These are phyloP conservation scores for Neelides sp. DNA, from an alignment of 1,140 invertebrate genomes.

Conservation along the genomic window DNA sequence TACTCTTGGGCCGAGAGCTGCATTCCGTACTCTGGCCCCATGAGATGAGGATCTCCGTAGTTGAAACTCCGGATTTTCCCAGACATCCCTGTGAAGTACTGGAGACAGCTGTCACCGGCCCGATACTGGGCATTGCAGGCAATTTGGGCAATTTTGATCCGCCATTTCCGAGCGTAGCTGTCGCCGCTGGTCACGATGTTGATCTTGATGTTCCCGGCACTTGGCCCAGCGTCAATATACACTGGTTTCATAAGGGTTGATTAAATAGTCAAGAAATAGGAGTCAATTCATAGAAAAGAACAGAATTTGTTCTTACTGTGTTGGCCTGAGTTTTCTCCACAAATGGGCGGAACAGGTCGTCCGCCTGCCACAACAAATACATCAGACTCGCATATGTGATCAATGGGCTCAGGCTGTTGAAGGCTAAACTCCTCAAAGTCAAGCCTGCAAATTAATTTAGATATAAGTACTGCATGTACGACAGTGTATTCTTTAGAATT, in stretches of 20 bases:
- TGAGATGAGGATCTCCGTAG: slow-evolving; percentile 34
- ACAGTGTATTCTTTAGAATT: not conserved
- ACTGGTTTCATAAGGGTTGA: slow-evolving; percentile 16
- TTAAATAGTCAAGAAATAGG: too few species aligned
- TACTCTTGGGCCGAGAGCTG: slow-evolving; percentile 33
- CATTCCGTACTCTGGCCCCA: slow-evolving; percentile 19
- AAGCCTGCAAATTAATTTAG: slow-evolving; percentile 17
- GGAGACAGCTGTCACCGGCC: slow-evolving; percentile 50
- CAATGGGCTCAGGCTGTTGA: slow-evolving; percentile 31
- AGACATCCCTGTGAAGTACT: slow-evolving; percentile 31
- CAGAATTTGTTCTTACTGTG: slow-evolving; percentile 30
- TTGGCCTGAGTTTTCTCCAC: slow-evolving; percentile 33
- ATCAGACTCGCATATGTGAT: slow-evolving; percentile 32
- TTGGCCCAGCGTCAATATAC: slow-evolving; percentile 34
- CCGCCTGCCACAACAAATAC: slow-evolving; percentile 31
- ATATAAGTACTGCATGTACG: not conserved
- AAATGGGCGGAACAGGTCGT: slow-evolving; percentile 31
- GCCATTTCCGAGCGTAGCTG: slow-evolving; percentile 28
- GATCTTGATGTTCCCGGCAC: slow-evolving; percentile 44
- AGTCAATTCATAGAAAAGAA: too few species aligned
- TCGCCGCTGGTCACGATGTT: slow-evolving; percentile 31
- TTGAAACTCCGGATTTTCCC: slow-evolving; percentile 32
- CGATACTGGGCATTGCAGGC: slow-evolving; percentile 37
- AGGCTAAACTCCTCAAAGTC: slow-evolving; percentile 33
- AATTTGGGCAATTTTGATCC: slow-evolving; percentile 42